Evolutionary conservation across 2,113 vertebrate genomes (phyloP), one percentile per base, ranked within the genome.

Genomic region (Neolamprologus longior): DNA sequence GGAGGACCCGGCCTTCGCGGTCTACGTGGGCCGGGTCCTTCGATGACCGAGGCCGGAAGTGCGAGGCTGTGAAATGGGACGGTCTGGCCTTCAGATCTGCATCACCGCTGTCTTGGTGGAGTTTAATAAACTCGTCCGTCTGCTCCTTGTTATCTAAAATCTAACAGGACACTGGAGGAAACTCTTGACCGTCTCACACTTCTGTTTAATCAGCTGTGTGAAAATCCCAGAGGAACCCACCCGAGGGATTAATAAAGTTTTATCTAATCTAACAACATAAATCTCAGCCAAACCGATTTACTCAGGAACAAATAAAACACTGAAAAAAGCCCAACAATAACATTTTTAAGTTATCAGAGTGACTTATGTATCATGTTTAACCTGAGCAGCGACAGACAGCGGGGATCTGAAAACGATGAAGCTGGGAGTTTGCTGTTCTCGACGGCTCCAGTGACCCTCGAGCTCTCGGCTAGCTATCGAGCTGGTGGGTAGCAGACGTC

Each of bases 361-460:
- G 52, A 53, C 52, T 21, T 11, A 6, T 21, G 6, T 7, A 21
- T 54, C 9, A 54, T 3, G n/a, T 54, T 3, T 24, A 1, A 54
- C 53, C 53, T 7, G n/a, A 54, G 53, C 3, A 24, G 53, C 0
- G 53, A 54, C 1, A 24, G n/a, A 12, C 10, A 2, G 52, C 5
- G 3, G 19, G 9, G 52, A 9, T 24, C 3, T 12, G n/a, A 24
- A 54, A 24, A 11, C 3, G 19, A 54, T 54, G 52, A 12, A 21
- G 52, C 52, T 3, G 5, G 50, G 52, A 54, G 52, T 54, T 1
- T 3, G n/a, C 1, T 54, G 52, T 4, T 54, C 52, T 54, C 3
- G 2, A 0, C n/a, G 3, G 52, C n/a, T 54, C 1, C 1, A 21
- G n/a, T 21, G 9, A 54, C 3, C 9, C n/a, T 54, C 2, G 19